A percentile compares a stretch with the other conserved stretches of the same genome.
Evolutionary conservation across 1,140 invertebrate genomes (phyloP).

Genomic region (Subanguina moxae): DNA sequence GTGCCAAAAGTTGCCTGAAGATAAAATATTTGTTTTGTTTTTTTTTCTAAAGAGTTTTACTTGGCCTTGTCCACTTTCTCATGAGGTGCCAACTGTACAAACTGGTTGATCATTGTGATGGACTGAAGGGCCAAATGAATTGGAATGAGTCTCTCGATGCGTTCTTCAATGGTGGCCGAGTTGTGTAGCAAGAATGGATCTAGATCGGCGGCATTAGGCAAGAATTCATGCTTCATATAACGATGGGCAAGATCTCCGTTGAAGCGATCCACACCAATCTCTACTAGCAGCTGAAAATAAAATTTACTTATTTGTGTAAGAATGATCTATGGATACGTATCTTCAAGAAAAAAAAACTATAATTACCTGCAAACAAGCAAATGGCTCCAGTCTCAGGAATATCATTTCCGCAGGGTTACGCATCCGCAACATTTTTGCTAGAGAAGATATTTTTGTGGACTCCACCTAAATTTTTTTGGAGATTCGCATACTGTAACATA

Average conservation of each 20-base stretch:
- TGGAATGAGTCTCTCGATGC: constrained; percentile 28
- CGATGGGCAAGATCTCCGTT: constrained; percentile 25
- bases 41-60: not conserved
- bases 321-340: no score
- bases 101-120: constrained; percentile 24
- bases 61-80: constrained; percentile 26
- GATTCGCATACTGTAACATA: not conserved
- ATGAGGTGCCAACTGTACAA: constrained; percentile 19
- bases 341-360: not conserved
- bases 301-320: no score
- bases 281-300: constrained; percentile 13
- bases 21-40: not conserved
- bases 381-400: constrained; percentile 24
- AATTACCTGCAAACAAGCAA: constrained; percentile 68
- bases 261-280: constrained; percentile 28
- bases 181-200: constrained; percentile 21
- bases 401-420: constrained; percentile 26
- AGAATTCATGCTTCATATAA: constrained; percentile 20
- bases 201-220: constrained; percentile 24
- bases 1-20: constrained; percentile 22
- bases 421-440: constrained; percentile 30
- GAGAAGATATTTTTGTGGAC: constrained; percentile 25
- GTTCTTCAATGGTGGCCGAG: constrained; percentile 8
- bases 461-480: constrained; percentile 8
- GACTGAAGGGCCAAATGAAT: constrained; percentile 31